A percentile compares a stretch with the other conserved stretches of the same genome.
Evolutionary conservation across 2,797 vertebrate species (phyloP).

Genomic region (Paedocypris micromegethes): DNA sequence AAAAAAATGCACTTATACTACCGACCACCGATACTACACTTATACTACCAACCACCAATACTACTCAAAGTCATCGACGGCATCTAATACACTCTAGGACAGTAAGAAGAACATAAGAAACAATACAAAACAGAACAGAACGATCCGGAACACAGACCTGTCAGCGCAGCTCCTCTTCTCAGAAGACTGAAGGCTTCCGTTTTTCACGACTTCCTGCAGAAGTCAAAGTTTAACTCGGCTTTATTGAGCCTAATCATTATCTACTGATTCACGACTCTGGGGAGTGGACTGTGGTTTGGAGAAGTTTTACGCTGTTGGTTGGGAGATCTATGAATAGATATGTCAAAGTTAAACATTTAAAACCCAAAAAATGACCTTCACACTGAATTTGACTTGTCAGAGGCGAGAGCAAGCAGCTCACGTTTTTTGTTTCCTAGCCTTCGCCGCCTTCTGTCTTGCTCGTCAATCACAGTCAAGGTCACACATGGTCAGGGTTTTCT

Average conservation of each 20-base stretch:
- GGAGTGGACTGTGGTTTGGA: conserved; percentile 37
- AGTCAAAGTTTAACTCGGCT: conserved; percentile 77
- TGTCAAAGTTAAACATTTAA: background rate
- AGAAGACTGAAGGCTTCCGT: conserved; percentile 39
- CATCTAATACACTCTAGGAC: conserved; percentile 10
- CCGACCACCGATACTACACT: no score
- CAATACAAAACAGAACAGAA: conserved; percentile 15
- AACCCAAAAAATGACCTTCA: background rate
- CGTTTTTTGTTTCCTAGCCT: background rate
- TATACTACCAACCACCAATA: no score
- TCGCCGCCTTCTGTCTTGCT: no score
- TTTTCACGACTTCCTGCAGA: conserved; percentile 51
- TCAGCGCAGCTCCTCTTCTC: conserved; percentile 50
- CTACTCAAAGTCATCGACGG: no score
- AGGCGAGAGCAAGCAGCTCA: background rate
- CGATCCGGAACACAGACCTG: conserved; percentile 54
- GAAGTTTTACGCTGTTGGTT: background rate
- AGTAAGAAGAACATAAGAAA: background rate
- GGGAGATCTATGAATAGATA: background rate
- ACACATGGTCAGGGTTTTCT: no score
- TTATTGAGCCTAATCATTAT: conserved; percentile 83
- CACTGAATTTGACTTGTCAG: background rate
- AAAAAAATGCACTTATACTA: no score
- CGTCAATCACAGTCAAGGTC: no score
- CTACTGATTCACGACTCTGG: conserved; percentile 62